phyloP scores from a whole-genome alignment of 2,113 vertebrate genomes.

The Pelecanoides urinatrix region DNA sequence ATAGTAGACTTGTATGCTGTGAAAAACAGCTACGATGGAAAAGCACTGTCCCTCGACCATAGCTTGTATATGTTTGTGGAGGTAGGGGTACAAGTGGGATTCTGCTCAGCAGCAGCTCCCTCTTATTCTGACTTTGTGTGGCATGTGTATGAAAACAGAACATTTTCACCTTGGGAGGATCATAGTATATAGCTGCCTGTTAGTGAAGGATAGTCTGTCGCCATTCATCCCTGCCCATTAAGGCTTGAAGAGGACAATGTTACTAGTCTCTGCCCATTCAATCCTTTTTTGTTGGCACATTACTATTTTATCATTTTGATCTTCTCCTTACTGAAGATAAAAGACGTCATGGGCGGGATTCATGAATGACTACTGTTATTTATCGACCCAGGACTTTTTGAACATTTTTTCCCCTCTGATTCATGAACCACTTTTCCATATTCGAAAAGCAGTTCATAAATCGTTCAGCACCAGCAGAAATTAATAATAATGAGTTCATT shows the following conservation, averaged over 20 bases:
- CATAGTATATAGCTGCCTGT: not conserved
- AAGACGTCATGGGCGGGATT: constrained; percentile 70
- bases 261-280: constrained; percentile 6
- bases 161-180: not conserved
- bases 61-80: not conserved
- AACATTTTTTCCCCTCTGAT: constrained; percentile 76
- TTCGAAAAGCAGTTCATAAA: constrained; percentile 78
- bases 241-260: constrained; percentile 1
- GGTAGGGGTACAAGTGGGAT: not conserved
- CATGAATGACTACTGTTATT: constrained; percentile 77
- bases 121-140: not conserved
- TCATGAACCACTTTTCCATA: constrained; percentile 76
- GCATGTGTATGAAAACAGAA: not conserved
- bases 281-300: constrained; percentile 16
- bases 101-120: not conserved
- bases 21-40: not conserved
- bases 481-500: constrained; percentile 81
- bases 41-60: rapidly evolving
- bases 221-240: constrained; percentile 34
- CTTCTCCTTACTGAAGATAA: constrained; percentile 65
- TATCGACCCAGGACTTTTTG: constrained; percentile 74
- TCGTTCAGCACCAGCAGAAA: constrained; percentile 74
- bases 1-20: not conserved
- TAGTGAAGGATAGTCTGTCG: not conserved
- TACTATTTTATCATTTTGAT: constrained; percentile 59